Evolutionary conservation across 2,888 invertebrate genomes (phyloP).

Genomic region (Drosophila limbata): DNA sequence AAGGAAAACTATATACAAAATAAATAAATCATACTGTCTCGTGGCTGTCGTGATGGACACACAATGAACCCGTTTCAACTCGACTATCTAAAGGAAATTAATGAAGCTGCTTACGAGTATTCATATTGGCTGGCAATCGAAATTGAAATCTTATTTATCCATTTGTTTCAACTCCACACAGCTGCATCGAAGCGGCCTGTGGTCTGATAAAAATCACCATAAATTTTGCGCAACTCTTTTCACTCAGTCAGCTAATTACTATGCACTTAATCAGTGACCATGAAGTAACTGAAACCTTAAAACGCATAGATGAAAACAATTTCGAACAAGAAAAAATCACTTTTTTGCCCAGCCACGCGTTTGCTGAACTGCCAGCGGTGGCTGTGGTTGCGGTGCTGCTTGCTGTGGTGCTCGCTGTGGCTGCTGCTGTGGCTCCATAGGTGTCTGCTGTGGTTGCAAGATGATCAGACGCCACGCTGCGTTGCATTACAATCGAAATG

Average conservation of each 20-base stretch:
- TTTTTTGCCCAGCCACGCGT: not conserved
- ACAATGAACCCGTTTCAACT: conserved; percentile 45
- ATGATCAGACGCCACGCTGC: conserved; percentile 18
- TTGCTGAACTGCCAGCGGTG: not conserved
- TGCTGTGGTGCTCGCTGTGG: not conserved
- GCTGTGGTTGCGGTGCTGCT: not conserved
- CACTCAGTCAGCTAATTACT: conserved; percentile 60
- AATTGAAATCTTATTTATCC: conserved; percentile 50
- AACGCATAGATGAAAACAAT: conserved; percentile 43
- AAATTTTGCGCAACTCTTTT: conserved; percentile 58
- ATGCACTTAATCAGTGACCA: conserved; percentile 78
- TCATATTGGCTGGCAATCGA: conserved; percentile 42
- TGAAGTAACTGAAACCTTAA: conserved; percentile 64
- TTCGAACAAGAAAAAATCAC: conserved; percentile 3
- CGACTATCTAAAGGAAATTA: conserved; percentile 16
- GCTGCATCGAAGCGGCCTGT: conserved; percentile 6
- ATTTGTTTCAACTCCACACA: conserved; percentile 12
- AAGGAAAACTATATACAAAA: not conserved
- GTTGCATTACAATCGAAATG: conserved; percentile 4
- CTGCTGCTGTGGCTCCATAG: conserved; percentile 4
- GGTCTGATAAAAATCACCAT: conserved; percentile 61
- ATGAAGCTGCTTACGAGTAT: conserved; percentile 23
- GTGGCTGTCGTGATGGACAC: conserved; percentile 8
- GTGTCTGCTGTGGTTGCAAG: conserved; percentile 21
- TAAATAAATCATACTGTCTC: not conserved